Conservation (phyloP, 2,888 invertebrate species). For the Neoascia interrupta region DNA sequence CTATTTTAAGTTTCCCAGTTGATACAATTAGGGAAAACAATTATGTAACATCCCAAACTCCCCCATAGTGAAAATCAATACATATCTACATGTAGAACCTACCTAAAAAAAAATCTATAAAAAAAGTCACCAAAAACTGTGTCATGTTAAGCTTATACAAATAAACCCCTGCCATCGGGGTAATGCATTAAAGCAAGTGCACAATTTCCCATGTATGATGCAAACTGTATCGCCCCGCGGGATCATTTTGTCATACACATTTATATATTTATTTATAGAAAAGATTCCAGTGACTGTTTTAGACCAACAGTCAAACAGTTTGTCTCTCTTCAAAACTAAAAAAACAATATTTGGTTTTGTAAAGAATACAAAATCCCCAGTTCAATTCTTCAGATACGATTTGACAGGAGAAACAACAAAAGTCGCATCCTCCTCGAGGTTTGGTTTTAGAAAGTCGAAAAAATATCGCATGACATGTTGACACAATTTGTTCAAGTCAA, state of each 20-base stretch:
- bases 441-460: neutral
- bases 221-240: neutral
- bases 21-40: too few species aligned
- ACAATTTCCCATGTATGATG: conserved; percentile 42
- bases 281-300: too few species aligned
- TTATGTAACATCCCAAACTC: too few species aligned
- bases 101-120: too few species aligned
- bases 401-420: conserved; percentile 61
- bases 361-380: conserved; percentile 19
- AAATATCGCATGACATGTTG: conserved; percentile 63
- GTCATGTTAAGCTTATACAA: conserved; percentile 48
- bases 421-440: conserved; percentile 25
- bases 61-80: too few species aligned
- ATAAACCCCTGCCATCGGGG: conserved; percentile 26
- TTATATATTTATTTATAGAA: too few species aligned
- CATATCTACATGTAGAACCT: too few species aligned
- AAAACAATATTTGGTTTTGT: conserved; percentile 46
- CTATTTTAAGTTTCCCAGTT: too few species aligned
- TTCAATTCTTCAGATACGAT: conserved; percentile 46
- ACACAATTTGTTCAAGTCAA: conserved; percentile 64
- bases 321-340: conserved; percentile 39
- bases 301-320: too few species aligned
- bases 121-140: too few species aligned
- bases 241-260: neutral
- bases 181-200: conserved; percentile 49